phyloP scores from a whole-genome alignment of 2,888 invertebrate species.

The Orthosia incerta region DNA sequence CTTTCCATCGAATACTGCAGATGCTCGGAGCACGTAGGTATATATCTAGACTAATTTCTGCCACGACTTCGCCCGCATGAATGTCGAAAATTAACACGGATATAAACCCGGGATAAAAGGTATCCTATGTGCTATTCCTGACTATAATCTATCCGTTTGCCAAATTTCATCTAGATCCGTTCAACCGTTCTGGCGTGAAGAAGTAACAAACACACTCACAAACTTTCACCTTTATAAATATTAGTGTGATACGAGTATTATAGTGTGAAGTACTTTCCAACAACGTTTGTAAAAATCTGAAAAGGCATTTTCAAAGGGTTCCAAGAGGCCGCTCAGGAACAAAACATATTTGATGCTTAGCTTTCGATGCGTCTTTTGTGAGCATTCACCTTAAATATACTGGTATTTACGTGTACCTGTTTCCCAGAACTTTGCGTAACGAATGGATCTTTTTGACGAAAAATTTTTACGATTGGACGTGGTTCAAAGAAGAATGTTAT shows the following conservation, averaged over 20 bases:
- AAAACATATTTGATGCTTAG: not conserved
- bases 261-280: not conserved
- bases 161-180: too few relatives aligned
- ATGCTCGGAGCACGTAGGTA: conserved; percentile 23
- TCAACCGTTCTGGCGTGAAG: too few relatives aligned
- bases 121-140: too few relatives aligned
- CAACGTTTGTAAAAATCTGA: not conserved
- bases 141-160: too few relatives aligned
- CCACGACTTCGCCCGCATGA: too few relatives aligned
- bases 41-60: not conserved
- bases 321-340: not conserved
- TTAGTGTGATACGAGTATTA: too few relatives aligned
- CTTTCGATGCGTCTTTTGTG: not conserved
- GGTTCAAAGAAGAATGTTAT: not conserved
- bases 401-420: not conserved
- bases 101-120: too few relatives aligned
- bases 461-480: not conserved
- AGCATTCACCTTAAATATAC: not conserved
- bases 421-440: conserved; percentile 5
- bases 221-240: too few relatives aligned
- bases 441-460: conserved; percentile 2
- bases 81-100: too few relatives aligned
- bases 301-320: not conserved
- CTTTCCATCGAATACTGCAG: conserved; percentile 56
- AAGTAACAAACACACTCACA: too few relatives aligned